phyloP scores from a whole-genome alignment of 2,113 vertebrate species.

The Penelope pileata region DNA sequence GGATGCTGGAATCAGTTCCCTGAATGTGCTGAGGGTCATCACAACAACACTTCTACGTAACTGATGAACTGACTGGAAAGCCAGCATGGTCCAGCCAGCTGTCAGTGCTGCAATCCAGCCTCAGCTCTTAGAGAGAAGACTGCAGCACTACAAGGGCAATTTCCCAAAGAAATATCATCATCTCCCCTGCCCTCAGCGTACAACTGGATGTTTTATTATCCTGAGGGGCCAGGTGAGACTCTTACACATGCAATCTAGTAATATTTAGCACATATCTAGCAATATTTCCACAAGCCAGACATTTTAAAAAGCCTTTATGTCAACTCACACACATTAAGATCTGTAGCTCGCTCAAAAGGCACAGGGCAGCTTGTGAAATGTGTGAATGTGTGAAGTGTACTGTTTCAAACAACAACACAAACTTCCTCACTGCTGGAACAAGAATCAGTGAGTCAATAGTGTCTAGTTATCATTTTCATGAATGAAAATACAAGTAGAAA shows the following conservation, averaged over 20 bases:
- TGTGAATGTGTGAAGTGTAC: fast-evolving
- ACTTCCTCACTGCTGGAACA: neutral
- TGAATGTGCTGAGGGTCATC: neutral
- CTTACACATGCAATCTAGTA: fast-evolving
- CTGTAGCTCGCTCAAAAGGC: neutral
- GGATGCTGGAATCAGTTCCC: neutral
- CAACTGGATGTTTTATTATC: neutral
- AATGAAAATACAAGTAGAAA: neutral
- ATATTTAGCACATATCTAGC: too few species aligned
- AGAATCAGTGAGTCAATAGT: neutral
- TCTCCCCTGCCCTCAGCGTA: neutral
- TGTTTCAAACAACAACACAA: neutral
- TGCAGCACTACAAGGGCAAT: neutral
- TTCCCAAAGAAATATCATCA: neutral
- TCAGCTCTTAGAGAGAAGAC: neutral
- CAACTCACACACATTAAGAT: neutral
- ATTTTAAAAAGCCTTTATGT: neutral
- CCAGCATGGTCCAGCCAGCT: neutral
- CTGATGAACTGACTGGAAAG: neutral
- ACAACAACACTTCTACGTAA: neutral
- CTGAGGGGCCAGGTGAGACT: neutral
- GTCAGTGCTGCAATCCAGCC: neutral
- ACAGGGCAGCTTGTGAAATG: neutral
- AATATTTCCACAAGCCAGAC: neutral
- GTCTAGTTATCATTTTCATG: too few species aligned